Conservation (phyloP, 2,888 invertebrate genomes). For the Ochropacha duplaris region DNA sequence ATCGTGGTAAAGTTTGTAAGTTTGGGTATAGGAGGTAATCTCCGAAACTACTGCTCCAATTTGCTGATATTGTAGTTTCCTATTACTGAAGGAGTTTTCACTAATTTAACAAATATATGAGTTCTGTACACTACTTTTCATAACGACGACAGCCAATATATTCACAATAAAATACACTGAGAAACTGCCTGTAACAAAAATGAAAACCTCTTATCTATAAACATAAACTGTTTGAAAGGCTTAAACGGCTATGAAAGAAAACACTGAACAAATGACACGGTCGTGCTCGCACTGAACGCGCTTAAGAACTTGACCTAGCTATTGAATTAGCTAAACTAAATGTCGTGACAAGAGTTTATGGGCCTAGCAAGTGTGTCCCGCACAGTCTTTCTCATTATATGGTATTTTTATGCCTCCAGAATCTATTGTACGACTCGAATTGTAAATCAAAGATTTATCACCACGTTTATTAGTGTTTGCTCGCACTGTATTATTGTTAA, state of each 20-base stretch:
- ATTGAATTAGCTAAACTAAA: background rate
- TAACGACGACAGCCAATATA: too few relatives aligned
- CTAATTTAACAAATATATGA: background rate
- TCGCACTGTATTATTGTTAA: constrained; percentile 23
- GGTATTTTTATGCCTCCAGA: constrained; percentile 19
- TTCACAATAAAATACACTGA: too few relatives aligned
- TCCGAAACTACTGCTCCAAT: too few relatives aligned
- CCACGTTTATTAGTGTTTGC: constrained; percentile 22
- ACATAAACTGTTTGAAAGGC: background rate
- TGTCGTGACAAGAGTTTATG: constrained; percentile 1
- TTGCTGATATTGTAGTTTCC: too few relatives aligned
- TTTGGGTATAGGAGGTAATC: too few relatives aligned
- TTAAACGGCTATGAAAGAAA: background rate
- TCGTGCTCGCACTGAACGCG: background rate
- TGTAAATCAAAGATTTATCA: constrained; percentile 34
- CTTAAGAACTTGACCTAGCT: constrained; percentile 4
- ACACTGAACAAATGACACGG: background rate
- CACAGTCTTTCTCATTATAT: constrained; percentile 2
- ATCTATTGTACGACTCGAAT: constrained; percentile 27
- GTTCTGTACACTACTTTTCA: too few relatives aligned
- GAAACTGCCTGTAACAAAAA: background rate
- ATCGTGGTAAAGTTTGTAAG: too few relatives aligned
- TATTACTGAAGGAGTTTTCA: too few relatives aligned
- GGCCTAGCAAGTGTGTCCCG: background rate
- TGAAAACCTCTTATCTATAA: background rate